phyloP scores from a whole-genome alignment of 2,888 invertebrate species.

The Agriotes lineatus region DNA sequence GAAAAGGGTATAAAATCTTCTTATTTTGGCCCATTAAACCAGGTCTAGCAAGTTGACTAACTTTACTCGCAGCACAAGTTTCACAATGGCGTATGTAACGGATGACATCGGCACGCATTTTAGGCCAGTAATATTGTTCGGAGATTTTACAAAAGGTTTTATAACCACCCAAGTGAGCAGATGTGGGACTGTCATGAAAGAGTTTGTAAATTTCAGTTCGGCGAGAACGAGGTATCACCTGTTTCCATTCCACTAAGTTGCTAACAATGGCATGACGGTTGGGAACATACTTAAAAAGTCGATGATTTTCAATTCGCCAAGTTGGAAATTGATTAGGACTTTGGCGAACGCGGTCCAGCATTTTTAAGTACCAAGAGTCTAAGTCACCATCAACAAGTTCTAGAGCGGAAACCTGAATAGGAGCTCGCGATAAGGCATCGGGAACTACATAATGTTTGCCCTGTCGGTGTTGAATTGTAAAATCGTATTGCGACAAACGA shows the following conservation, averaged over 20 bases:
- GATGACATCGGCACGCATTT: constrained; percentile 30
- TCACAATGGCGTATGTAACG: neutral
- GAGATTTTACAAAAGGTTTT: constrained; percentile 46
- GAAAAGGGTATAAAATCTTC: neutral
- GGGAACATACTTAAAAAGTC: neutral
- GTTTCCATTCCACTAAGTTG: neutral
- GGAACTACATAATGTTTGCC: constrained; percentile 38
- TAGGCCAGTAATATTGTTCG: constrained; percentile 45
- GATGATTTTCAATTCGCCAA: neutral
- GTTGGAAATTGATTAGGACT: neutral
- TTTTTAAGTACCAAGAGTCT: constrained; percentile 3
- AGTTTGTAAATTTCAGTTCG: no score
- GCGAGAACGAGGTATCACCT: no score
- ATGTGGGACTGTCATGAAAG: constrained; percentile 35
- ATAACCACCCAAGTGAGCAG: constrained; percentile 43
- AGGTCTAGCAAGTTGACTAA: neutral
- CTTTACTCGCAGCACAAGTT: neutral
- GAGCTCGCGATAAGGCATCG: constrained; percentile 4
- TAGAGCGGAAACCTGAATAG: neutral
- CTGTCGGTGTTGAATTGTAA: constrained; percentile 8
- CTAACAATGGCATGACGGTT: neutral
- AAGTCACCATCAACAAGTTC: neutral
- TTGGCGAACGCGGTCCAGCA: neutral
- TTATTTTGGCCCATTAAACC: neutral
- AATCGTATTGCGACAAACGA: neutral